These are phyloP conservation scores for Pipistrellus pipistrellus DNA, from an alignment of 2,797 vertebrate species.

Conservation along the genomic window DNA sequence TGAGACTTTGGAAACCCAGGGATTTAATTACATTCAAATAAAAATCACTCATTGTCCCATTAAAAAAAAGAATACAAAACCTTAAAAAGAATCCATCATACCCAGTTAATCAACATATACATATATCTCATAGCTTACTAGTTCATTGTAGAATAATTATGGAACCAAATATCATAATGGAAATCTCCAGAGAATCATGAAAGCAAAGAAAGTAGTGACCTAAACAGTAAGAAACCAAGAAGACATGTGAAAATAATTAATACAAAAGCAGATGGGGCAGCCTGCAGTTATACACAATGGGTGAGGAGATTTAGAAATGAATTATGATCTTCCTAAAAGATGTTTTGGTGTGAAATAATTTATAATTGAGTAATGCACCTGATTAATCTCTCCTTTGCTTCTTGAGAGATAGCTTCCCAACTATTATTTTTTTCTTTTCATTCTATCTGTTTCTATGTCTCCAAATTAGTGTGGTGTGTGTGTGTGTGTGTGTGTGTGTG, in stretches of 20 bases:
- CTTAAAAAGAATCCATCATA: background rate
- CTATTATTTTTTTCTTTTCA: background rate
- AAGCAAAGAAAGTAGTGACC: constrained; percentile 44
- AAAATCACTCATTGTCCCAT: background rate
- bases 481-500: background rate
- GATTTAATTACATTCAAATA: background rate
- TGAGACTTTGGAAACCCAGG: background rate
- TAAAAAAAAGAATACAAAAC: background rate
- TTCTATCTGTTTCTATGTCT: background rate
- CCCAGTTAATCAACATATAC: background rate
- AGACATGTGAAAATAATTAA: constrained; percentile 34
- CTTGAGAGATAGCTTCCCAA: background rate
- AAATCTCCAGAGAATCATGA: background rate
- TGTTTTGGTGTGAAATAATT: constrained; percentile 2
- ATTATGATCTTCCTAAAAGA: background rate
- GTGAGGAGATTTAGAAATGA: background rate
- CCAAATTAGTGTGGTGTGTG: background rate
- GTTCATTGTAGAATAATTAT: constrained; percentile 2
- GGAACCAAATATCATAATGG: constrained; percentile 2
- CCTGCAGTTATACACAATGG: background rate
- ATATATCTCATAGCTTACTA: background rate
- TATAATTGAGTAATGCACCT: background rate
- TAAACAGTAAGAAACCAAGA: background rate
- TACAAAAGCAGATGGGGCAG: background rate
- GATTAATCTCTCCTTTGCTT: background rate